Evolutionary conservation across 2,888 invertebrate species (phyloP).

Genomic region (Chrysodeixis includens): DNA sequence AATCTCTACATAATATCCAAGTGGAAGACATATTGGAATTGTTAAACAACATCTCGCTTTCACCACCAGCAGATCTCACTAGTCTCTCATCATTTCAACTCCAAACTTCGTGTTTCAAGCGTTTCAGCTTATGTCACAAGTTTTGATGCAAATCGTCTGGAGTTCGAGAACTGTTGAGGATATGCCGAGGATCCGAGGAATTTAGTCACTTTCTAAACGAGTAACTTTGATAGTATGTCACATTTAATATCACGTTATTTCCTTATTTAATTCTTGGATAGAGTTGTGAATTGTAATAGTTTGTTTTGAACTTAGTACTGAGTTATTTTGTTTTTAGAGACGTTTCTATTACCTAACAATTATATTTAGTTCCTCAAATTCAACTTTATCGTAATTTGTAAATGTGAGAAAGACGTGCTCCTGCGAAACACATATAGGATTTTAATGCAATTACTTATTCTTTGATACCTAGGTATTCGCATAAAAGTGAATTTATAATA

Average conservation of each 20-base stretch:
- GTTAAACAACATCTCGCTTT: neutral
- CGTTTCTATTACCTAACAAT: too few species aligned
- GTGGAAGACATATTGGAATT: neutral
- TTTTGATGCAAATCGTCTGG: neutral
- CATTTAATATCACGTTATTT: neutral
- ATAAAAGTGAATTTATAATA: too few species aligned
- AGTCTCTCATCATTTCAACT: neutral
- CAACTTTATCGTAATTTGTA: too few species aligned
- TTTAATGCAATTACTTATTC: too few species aligned
- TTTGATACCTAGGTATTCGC: too few species aligned
- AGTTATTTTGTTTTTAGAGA: conserved; percentile 4
- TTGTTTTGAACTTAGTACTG: neutral
- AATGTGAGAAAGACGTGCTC: too few species aligned
- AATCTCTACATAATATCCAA: too few species aligned
- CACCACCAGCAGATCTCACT: neutral
- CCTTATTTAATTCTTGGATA: neutral
- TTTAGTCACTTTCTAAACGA: neutral
- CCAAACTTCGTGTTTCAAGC: neutral
- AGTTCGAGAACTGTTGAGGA: neutral
- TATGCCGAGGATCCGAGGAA: neutral
- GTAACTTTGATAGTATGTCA: neutral
- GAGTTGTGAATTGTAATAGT: neutral
- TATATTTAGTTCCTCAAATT: too few species aligned
- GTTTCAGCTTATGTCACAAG: neutral
- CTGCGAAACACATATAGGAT: too few species aligned